Percentiles rank a stretch among this genome's conserved stretches.
phyloP scores from a whole-genome alignment of 2,888 invertebrate species.

The Nebria brevicollis region DNA sequence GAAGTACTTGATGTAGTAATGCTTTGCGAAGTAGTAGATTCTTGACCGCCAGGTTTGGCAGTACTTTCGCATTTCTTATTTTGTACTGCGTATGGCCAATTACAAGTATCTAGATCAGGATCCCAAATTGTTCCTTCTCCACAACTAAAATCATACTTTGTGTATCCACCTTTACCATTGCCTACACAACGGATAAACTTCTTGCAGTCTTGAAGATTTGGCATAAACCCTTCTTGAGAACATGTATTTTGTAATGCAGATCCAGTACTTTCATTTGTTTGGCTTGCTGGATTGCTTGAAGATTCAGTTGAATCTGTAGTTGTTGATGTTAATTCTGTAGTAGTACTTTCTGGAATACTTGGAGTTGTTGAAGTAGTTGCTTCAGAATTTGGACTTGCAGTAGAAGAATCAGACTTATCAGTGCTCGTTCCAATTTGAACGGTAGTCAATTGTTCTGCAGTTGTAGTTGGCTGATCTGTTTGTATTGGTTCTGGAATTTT shows the following conservation, averaged over 20 bases:
- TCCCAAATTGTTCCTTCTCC: constrained; percentile 74
- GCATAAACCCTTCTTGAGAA: constrained; percentile 54
- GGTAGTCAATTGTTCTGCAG: neutral
- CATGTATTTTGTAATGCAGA: constrained; percentile 17
- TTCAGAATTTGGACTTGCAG: neutral
- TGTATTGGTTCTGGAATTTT: neutral
- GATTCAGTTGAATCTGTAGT: constrained; percentile 14
- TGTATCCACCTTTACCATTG: constrained; percentile 69
- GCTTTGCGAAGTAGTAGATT: constrained; percentile 22
- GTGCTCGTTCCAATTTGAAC: neutral
- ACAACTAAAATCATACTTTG: constrained; percentile 73
- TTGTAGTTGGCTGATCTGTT: constrained; percentile 11
- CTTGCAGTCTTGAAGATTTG: constrained; percentile 56
- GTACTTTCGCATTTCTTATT: constrained; percentile 48
- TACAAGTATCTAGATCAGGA: constrained; percentile 70
- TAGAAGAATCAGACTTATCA: neutral
- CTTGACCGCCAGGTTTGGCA: neutral
- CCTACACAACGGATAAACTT: constrained; percentile 68
- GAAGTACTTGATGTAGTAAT: constrained; percentile 44
- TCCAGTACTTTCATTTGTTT: constrained; percentile 22
- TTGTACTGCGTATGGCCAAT: constrained; percentile 67
- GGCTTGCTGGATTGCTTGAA: constrained; percentile 12
- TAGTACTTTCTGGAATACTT: neutral
- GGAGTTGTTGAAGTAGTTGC: neutral
- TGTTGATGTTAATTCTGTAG: constrained; percentile 7